Percentiles rank a stretch among this genome's conserved stretches.
phyloP scores from a whole-genome alignment of 2,113 vertebrate species.

The Pseudorectes ferrugineus region DNA sequence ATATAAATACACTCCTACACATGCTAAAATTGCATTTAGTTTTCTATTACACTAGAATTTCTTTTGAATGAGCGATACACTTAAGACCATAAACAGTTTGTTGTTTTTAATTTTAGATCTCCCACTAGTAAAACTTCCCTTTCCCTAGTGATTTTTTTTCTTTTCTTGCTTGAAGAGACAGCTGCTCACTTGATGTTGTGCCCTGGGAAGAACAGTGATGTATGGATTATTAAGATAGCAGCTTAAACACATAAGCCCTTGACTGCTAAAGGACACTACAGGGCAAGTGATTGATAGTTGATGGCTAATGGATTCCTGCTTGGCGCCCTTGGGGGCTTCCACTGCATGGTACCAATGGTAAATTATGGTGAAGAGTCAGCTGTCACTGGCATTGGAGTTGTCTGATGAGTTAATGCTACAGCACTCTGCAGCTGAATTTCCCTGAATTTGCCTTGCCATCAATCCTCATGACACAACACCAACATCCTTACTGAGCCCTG shows the following conservation, averaged over 20 bases:
- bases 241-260: neutral
- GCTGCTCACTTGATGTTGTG: neutral
- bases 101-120: neutral
- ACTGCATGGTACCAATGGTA: neutral
- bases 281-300: neutral
- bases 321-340: neutral
- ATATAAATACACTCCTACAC: neutral
- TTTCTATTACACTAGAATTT: neutral
- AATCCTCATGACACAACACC: neutral
- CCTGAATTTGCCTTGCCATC: neutral
- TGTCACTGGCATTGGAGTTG: neutral
- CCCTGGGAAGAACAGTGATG: neutral
- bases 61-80: neutral
- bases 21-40: neutral
- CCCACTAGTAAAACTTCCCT: neutral
- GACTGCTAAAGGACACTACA: neutral
- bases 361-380: neutral
- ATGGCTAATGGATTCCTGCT: neutral
- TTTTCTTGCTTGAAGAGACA: neutral
- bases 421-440: neutral
- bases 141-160: neutral
- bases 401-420: neutral
- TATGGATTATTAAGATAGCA: neutral
- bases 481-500: neutral
- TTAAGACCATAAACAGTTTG: neutral